phyloP scores from a whole-genome alignment of 2,797 vertebrate genomes.

The Danio tinwini region DNA sequence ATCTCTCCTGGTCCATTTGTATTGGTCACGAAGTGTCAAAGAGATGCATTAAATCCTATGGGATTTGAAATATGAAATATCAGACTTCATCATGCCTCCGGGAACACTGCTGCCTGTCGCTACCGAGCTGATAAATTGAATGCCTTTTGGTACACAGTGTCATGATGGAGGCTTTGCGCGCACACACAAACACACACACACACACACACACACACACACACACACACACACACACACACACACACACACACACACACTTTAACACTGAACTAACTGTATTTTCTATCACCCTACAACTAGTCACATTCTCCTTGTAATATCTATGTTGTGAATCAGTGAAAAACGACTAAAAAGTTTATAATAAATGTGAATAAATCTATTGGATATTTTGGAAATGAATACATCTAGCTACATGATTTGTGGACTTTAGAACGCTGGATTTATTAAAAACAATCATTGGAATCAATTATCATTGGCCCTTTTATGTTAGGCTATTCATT shows the following conservation, averaged over 20 bases:
- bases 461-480: too few species aligned
- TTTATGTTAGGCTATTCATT: too few species aligned
- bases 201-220: not conserved
- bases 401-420: too few species aligned
- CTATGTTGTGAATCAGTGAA: too few species aligned
- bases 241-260: not conserved
- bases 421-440: too few species aligned
- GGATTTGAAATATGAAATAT: slow-evolving; percentile 28
- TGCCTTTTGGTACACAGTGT: slow-evolving; percentile 6
- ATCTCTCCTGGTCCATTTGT: not conserved
- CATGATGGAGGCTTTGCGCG: slow-evolving; percentile 25
- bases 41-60: not conserved
- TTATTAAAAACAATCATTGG: too few species aligned
- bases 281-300: too few species aligned
- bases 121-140: slow-evolving; percentile 22
- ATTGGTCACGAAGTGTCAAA: not conserved
- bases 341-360: too few species aligned
- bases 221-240: not conserved
- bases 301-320: too few species aligned
- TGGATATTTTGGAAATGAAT: too few species aligned
- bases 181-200: slow-evolving; percentile 9
- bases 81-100: not conserved
- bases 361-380: too few species aligned
- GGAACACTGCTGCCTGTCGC: slow-evolving; percentile 7
- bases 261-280: too few species aligned